Evolutionary conservation across 2,797 vertebrate genomes (phyloP).

Genomic region (Pseudomugil tenellus): DNA sequence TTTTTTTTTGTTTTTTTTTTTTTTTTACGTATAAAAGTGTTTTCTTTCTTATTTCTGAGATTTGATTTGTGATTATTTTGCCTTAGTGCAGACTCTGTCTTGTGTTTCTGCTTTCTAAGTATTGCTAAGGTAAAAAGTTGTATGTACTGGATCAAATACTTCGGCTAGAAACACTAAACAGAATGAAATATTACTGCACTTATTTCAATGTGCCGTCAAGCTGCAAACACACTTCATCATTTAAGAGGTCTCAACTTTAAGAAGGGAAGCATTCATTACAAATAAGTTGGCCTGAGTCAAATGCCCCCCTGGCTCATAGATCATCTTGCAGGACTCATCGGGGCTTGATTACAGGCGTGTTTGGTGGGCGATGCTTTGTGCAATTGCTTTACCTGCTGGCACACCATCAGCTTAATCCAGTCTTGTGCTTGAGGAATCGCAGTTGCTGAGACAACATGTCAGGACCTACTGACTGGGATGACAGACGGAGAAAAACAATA

Average conservation of each 20-base stretch:
- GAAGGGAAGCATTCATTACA: not conserved
- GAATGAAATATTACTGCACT: not conserved
- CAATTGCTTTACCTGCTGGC: conserved; percentile 67
- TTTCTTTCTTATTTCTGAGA: conserved; percentile 21
- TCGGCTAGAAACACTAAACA: not conserved
- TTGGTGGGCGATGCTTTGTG: conserved; percentile 22
- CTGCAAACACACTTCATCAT: not conserved
- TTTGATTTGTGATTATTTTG: conserved; percentile 17
- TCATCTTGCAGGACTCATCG: conserved; percentile 1
- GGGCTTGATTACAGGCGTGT: conserved; percentile 9
- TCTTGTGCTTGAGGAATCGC: conserved; percentile 63
- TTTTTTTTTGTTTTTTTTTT: no score
- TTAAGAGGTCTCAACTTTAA: not conserved
- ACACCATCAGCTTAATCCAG: conserved; percentile 53
- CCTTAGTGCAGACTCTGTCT: not conserved
- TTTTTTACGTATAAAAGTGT: no score
- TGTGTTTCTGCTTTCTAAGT: not conserved
- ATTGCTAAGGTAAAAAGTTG: not conserved
- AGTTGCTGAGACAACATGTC: conserved; percentile 78
- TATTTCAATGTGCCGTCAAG: not conserved
- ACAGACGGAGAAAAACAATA: conserved; percentile 66
- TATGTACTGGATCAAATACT: not conserved
- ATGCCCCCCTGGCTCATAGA: not conserved
- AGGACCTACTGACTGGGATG: conserved; percentile 57
- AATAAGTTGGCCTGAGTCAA: not conserved